Conservation (phyloP, 1,140 invertebrate genomes). For the Antheraea pernyi region DNA sequence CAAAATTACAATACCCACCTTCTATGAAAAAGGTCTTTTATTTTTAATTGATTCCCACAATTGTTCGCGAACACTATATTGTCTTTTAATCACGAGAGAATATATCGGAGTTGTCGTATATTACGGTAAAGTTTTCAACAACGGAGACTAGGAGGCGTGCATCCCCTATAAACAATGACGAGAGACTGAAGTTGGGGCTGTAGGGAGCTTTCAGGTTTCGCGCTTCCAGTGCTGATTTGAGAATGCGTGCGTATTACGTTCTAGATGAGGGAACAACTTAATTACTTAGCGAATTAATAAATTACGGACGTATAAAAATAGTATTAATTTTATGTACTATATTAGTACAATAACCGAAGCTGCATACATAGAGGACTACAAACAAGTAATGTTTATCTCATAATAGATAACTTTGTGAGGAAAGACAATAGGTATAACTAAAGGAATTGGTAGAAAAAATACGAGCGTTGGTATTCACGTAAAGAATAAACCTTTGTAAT, state of each 20-base stretch:
- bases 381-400: too few species aligned
- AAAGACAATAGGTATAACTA: too few species aligned
- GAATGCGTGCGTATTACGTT: neutral
- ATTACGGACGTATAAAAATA: neutral
- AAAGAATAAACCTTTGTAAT: too few species aligned
- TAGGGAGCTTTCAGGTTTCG: neutral
- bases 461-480: too few species aligned
- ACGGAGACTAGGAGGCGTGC: conserved; percentile 1
- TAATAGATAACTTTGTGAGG: too few species aligned
- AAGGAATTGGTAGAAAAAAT: too few species aligned
- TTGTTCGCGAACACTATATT: neutral
- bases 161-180: conserved; percentile 6
- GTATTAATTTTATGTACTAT: too few species aligned
- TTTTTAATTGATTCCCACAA: neutral
- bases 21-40: neutral
- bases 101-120: conserved; percentile 1
- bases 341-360: too few species aligned
- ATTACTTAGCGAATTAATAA: neutral
- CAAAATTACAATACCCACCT: neutral
- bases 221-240: neutral
- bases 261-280: neutral
- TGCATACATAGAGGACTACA: too few species aligned
- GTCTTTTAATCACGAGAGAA: conserved; percentile 1
- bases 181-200: conserved; percentile 5
- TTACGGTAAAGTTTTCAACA: conserved; percentile 9